Conservation (phyloP, 2,113 vertebrate genomes). For the Perccottus glenii region DNA sequence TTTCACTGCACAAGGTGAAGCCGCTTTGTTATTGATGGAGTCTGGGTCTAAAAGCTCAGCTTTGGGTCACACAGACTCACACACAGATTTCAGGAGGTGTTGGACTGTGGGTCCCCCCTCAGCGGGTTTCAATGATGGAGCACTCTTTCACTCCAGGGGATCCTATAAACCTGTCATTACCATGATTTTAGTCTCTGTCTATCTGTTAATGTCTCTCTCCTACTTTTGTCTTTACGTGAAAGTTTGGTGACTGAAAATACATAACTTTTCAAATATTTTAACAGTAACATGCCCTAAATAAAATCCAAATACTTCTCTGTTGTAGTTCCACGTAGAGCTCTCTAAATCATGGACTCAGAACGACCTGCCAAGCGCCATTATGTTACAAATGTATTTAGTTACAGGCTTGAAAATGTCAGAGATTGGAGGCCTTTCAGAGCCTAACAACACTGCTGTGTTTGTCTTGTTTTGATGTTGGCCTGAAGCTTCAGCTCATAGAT, state of each 20-base stretch:
- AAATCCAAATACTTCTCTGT: constrained; percentile 8
- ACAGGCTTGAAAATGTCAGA: constrained; percentile 40
- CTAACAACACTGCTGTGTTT: constrained; percentile 18
- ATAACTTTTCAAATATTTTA: constrained; percentile 22
- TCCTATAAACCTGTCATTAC: constrained; percentile 76
- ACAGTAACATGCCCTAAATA: neutral
- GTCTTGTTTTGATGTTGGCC: constrained; percentile 36
- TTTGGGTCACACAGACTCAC: constrained; percentile 46
- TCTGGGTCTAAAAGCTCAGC: constrained; percentile 42
- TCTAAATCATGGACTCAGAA: constrained; percentile 63
- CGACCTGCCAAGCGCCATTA: constrained; percentile 55
- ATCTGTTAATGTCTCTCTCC: constrained; percentile 26
- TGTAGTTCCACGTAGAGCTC: constrained; percentile 15
- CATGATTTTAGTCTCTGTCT: constrained; percentile 43
- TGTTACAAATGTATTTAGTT: constrained; percentile 74
- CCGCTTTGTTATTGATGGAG: constrained; percentile 69
- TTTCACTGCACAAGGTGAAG: constrained; percentile 50
- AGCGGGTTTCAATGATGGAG: constrained; percentile 56
- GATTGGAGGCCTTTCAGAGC: constrained; percentile 17
- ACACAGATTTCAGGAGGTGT: constrained; percentile 58
- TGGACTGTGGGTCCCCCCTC: constrained; percentile 60
- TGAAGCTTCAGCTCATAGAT: constrained; percentile 28
- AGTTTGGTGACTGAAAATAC: neutral
- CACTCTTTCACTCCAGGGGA: constrained; percentile 66
- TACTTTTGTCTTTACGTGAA: constrained; percentile 14